Evolutionary conservation across 1,140 invertebrate species (phyloP), one percentile per base, ranked within the genome.

Genomic region (Diprion similis): DNA sequence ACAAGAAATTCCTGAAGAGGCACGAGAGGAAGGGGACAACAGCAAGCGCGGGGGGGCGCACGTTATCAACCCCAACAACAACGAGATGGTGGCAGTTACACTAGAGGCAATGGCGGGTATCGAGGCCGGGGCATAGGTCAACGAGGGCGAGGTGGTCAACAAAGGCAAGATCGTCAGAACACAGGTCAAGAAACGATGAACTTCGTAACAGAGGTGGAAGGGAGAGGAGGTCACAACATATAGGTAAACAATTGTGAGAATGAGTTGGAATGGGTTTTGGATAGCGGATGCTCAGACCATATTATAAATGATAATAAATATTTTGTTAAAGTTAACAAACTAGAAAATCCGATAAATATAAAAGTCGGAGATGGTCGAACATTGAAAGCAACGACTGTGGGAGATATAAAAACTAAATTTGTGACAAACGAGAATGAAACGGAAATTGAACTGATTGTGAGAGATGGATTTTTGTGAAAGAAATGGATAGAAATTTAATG

Each of bases 351-450:
- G 8, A 74, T 78, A 48, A 76, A 79, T n/a, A 75, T 78, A 47
- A 79, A 78, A 79, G 72, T 79, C 8, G 78, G 72, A n/a, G 78
- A 79, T 68, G 74, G 78, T 70, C 66, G 77, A 74, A 73, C 71
- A 11, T 75, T 78, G 66, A 78, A 78, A 70, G 75, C 51, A 2
- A 79, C 77, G 8, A 79, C 76, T 75, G 66, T 77, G 24, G 78
- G 78, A 18, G 72, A 75, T 70, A 59, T 79, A 51, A 17, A 24
- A 18, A 74, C 73, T 2, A 66, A 73, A 64, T 78, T 77, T 66
- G 64, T 65, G 10, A n/a, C n/a, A n/a, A n/a, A n/a, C n/a, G 75
- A 76, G 59, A 69, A 75, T 73, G 68, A 46, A 15, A 70, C 67
- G 46, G 64, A 68, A 70, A 66, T 8, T 48, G 67, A 47, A 71